Evolutionary conservation across 2,888 invertebrate species (phyloP).

Genomic region (Drosophila picticornis): DNA sequence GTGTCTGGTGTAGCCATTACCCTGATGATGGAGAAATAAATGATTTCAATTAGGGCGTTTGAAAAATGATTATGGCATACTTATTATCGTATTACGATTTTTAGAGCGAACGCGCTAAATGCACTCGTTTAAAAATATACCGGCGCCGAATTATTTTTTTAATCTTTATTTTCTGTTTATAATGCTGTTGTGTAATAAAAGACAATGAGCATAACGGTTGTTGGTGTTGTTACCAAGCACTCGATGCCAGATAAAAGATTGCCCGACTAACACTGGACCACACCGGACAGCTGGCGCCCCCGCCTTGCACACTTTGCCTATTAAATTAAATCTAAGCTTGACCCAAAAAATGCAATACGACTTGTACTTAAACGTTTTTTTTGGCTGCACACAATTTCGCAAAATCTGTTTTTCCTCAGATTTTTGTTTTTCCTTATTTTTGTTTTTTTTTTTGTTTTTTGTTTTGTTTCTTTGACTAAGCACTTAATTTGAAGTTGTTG

Average conservation of each 20-base stretch:
- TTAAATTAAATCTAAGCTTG: conserved; percentile 78
- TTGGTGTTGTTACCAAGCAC: conserved; percentile 15
- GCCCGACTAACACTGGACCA: conserved; percentile 20
- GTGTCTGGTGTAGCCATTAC: conserved; percentile 30
- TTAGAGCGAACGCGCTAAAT: conserved; percentile 47
- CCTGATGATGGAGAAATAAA: conserved; percentile 62
- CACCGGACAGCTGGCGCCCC: conserved; percentile 49
- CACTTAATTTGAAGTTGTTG: conserved; percentile 70
- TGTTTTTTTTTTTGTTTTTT: background rate
- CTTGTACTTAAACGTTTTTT: conserved; percentile 48
- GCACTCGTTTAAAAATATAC: conserved; percentile 54
- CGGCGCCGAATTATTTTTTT: conserved; percentile 49
- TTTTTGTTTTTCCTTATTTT: background rate
- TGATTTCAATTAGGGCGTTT: conserved; percentile 79
- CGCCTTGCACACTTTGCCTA: conserved; percentile 29
- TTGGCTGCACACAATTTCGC: conserved; percentile 51
- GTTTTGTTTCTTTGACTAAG: conserved; percentile 48
- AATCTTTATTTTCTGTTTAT: conserved; percentile 63
- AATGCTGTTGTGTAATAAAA: conserved; percentile 75
- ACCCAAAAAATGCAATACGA: conserved; percentile 61
- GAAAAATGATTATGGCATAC: conserved; percentile 76
- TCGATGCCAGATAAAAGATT: conserved; percentile 48
- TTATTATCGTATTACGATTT: conserved; percentile 72
- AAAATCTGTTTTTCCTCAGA: conserved; percentile 51
- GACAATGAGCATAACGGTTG: conserved; percentile 66